Evolutionary conservation across 2,113 vertebrate genomes (phyloP), one percentile per base, ranked within the genome.

Genomic region (Zosterops hypoxanthus): DNA sequence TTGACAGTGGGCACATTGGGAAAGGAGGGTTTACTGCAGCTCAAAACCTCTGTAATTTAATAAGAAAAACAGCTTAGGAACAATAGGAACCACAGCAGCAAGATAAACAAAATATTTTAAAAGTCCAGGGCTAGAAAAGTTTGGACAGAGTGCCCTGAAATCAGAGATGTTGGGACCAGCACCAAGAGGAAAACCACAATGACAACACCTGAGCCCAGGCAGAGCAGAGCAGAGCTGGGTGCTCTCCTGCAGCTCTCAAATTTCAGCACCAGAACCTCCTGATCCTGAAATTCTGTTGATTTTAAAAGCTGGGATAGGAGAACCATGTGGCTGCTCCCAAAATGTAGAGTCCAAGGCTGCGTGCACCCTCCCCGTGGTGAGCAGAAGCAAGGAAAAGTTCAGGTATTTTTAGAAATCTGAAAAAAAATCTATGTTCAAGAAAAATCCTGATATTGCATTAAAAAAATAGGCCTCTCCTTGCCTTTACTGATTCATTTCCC

Each of bases 21-120:
- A 81, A 88, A 86, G 72, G 79, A 95, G 88, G 46, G 85, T 78
- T 93, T 88, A 81, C 86, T 94, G 68, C 71, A 68, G 31, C 88
- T 86, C 0, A 0, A 83, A 92, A 72, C 41, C 69, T 90, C 92
- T 92, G 72, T 84, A 95, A 92, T 96, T 93, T 65, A 93, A 93
- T 94, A 63, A 91, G 63, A 82, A 94, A 92, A 92, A 92, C 6
- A 72, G 70, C 64, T 82, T 25, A 63, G 69, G 57, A 77, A 90
- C 85, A 95, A 90, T 90, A 90, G 82, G 71, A 93, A 82, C 85
- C 31, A 55, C 57, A 69, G 76, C 42, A 94, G 80, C 50, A 82
- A 75, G 86, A 61, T 69, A 76, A 93, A 83, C 23, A 73, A 86
- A 78, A 46, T 64, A 93, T 71, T 92, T 71, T 0, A 53, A 39